Evolutionary conservation across 2,797 vertebrate species (phyloP), one percentile per base, ranked within the genome.

Genomic region (Numenius phaeopus): DNA sequence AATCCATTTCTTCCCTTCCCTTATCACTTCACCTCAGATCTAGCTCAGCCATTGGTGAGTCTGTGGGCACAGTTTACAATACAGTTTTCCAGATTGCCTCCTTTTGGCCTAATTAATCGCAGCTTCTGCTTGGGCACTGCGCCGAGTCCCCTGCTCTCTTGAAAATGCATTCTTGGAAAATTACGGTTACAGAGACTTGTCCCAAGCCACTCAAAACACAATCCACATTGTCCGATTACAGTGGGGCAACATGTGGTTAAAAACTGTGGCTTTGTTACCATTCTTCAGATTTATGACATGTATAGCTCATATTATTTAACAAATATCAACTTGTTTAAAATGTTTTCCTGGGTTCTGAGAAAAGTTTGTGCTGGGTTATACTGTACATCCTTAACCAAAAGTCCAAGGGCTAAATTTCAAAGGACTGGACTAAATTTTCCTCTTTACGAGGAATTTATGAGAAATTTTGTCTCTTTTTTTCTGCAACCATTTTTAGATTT

Each of bases 101-200:
- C 47, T 91, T 91, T 93, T 81, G 32, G 81, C 44, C 23, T 87
- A 85, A 72, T 85, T 81, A 75, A 55, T 67, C 50, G 32, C 29
- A 93, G 58, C 55, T 93, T 93, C 87, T 93, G 37, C 62, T 83
- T 20, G 27, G 69, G 37, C 50, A 75, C 10, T 10, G 19, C 30
- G 19, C n/a, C 49, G 73, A 79, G 29, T 62, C 19, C 57, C 78
- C 32, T 57, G 19, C 30, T 79, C 16, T 30, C 52, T 81, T 67
- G 46, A 89, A 91, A 86, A 66, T 40, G 9, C 23, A 26, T 87
- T 87, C 78, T 66, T 92, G 75, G 70, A 66, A 94, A 94, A 83
- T 73, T 61, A 30, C 55, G 24, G 42, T 7, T 59, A 42, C 15
- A 79, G 37, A 89, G 42, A 15, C n/a, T 46, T 81, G 29, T 64